Percentiles rank a stretch among this genome's conserved stretches.
These are phyloP conservation scores for Lumbricus terrestris DNA, from an alignment of 2,888 invertebrate genomes.

Conservation along the genomic window DNA sequence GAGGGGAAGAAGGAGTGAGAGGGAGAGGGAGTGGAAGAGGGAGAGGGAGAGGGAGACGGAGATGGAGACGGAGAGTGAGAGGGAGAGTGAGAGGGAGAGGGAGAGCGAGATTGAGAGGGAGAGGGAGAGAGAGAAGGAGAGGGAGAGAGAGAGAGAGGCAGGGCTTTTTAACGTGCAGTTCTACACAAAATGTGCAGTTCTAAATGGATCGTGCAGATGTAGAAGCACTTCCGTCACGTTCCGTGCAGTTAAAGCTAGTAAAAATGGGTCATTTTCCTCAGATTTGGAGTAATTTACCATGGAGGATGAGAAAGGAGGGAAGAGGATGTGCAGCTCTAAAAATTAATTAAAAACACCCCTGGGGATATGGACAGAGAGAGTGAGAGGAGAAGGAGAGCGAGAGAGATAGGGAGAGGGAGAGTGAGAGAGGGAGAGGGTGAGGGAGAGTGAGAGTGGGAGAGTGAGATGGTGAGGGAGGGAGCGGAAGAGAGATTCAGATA, in stretches of 20 bases:
- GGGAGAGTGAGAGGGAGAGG: not conserved
- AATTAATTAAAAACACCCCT: no score
- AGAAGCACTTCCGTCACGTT: no score
- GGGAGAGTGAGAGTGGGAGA: not conserved
- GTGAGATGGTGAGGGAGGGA: not conserved
- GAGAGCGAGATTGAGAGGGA: not conserved
- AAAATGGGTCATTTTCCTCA: no score
- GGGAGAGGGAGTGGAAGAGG: not conserved
- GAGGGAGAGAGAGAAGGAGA: not conserved
- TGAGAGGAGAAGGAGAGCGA: not conserved
- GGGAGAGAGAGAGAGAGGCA: not conserved
- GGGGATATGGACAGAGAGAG: not conserved
- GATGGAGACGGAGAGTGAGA: not conserved
- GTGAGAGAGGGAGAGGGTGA: not conserved
- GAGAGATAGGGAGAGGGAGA: not conserved
- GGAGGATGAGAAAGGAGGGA: no score
- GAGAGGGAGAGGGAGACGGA: not conserved
- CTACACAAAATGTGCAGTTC: no score
- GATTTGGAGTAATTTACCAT: no score
- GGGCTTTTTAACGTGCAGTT: no score
- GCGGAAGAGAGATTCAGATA: not conserved
- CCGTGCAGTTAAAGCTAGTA: no score
- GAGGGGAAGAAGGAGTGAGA: not conserved
- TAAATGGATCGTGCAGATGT: no score
- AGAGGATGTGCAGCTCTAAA: no score